phyloP scores from a whole-genome alignment of 2,113 vertebrate species.

The Amazona vittata region DNA sequence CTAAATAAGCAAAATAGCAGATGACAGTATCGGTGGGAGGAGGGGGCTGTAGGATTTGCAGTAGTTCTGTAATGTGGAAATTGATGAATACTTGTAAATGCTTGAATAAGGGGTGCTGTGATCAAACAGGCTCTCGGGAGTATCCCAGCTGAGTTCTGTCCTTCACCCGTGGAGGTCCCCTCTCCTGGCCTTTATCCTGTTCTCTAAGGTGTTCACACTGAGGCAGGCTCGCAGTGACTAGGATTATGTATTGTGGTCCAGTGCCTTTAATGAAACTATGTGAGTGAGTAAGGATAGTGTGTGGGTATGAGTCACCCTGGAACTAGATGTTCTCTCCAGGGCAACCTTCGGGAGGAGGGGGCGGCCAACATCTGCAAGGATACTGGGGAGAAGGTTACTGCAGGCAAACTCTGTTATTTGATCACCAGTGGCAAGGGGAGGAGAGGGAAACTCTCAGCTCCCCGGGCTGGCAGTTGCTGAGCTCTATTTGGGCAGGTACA shows the following conservation, averaged over 20 bases:
- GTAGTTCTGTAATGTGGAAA: not conserved
- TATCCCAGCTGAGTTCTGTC: not conserved
- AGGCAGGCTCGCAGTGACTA: not conserved
- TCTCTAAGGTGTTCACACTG: not conserved
- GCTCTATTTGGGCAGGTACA: not conserved
- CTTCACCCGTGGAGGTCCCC: not conserved
- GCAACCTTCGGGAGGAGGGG: conserved; percentile 15
- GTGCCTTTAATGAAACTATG: not conserved
- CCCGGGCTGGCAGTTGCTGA: not conserved
- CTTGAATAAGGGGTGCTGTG: not conserved
- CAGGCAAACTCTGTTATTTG: not conserved
- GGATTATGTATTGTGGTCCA: not conserved
- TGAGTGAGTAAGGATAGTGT: not conserved
- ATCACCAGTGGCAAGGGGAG: not conserved
- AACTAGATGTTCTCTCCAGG: conserved; percentile 11
- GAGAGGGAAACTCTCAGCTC: not conserved
- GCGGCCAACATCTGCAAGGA: conserved; percentile 7
- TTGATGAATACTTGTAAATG: not conserved
- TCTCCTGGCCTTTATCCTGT: not conserved
- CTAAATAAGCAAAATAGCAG: not conserved
- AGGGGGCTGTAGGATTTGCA: not conserved
- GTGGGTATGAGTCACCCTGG: conserved; percentile 22
- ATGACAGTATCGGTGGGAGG: not conserved
- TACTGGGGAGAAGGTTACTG: conserved; percentile 39
- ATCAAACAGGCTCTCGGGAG: not conserved